These are phyloP conservation scores for Darevskia nairensis DNA, from an alignment of 2,797 vertebrate genomes.

Conservation along the genomic window DNA sequence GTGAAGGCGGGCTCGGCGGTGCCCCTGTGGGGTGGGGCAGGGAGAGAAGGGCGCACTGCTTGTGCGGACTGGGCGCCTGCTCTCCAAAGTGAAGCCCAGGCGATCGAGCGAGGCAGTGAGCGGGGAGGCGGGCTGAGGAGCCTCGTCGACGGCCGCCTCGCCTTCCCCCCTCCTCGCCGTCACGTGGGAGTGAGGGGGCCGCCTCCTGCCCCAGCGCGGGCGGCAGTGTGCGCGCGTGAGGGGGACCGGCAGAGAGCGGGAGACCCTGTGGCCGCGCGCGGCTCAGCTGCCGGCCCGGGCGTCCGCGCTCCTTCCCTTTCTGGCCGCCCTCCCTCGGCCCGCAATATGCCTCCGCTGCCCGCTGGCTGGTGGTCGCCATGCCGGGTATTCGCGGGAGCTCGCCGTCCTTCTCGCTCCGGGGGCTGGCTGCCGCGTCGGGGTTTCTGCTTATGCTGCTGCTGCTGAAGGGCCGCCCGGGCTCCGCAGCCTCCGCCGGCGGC, in stretches of 20 bases:
- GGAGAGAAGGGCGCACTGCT: fast-evolving
- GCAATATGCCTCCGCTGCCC: constrained; percentile 78
- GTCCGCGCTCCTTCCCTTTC: constrained; percentile 30
- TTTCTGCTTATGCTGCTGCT: constrained; percentile 26
- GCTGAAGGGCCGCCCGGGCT: constrained; percentile 54
- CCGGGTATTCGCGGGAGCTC: constrained; percentile 66
- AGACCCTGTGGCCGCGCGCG: background rate
- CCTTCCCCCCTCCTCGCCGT: background rate
- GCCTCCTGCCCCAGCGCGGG: background rate
- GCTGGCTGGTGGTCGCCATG: constrained; percentile 75
- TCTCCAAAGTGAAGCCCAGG: background rate
- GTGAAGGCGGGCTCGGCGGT: background rate
- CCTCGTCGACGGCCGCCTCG: background rate
- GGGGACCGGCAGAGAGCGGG: background rate
- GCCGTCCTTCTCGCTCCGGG: constrained; percentile 56
- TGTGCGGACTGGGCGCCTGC: background rate
- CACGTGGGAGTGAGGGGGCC: constrained; percentile 9
- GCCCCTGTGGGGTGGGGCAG: too few species aligned
- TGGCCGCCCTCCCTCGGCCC: constrained; percentile 39
- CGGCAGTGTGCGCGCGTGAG: background rate
- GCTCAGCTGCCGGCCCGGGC: constrained; percentile 1
- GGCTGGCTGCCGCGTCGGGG: constrained; percentile 61
- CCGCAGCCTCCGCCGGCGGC: constrained; percentile 50
- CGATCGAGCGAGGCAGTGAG: background rate
- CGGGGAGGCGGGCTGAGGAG: background rate